Base-by-base conservation (phyloP, 2,113 vertebrate genomes). In the Entelurus aequoreus region DNA sequence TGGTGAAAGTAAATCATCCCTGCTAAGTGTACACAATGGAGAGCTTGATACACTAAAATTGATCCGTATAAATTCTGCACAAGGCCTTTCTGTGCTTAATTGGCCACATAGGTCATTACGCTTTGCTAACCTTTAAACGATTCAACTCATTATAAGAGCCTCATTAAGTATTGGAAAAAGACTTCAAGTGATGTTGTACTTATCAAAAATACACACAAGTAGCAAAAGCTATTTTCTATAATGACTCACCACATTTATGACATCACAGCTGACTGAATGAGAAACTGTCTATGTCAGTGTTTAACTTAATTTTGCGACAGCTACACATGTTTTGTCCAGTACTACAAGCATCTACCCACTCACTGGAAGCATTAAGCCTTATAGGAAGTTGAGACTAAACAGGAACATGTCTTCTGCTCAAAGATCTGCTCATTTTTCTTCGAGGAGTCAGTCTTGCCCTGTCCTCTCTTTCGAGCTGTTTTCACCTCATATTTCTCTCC, bases 281-380 rank as follows among this genome's bases (percentile, higher is more conserved):
- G 55, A 80, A 70, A 72, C 60, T 16, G 64, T 68, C 56, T 60
- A 63, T 72, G 81, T 79, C 63, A 74, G 49, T 65, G 62, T 74
- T 69, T 71, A 79, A 82, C 80, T 79, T 59, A 69, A 71, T 75
- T 82, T 77, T 12, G 62, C 76, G 66, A 78, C 13, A 46, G 58
- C 38, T 15, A 72, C 7, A 13, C 66, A 11, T 54, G 66, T 60
- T 65, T 40, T 42, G 5, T 42, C 36, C 65, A 69, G 59, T 38
- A 38, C 57, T 62, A 56, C 68, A 47, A 46, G 62, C 44, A 21
- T 74, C 74, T 77, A 74, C 57, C 79, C 68, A 66, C 44, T 64
- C 37, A 74, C 63, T 77, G 65, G 48, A 70, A 76, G 64, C 69
- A 72, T 73, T 71, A 63, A 75, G 65, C 19, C 69, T 69, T 69